A percentile compares a stretch with the other conserved stretches of the same genome.
Conservation (phyloP, 2,797 vertebrate genomes). For the Gambusia yucatana region DNA sequence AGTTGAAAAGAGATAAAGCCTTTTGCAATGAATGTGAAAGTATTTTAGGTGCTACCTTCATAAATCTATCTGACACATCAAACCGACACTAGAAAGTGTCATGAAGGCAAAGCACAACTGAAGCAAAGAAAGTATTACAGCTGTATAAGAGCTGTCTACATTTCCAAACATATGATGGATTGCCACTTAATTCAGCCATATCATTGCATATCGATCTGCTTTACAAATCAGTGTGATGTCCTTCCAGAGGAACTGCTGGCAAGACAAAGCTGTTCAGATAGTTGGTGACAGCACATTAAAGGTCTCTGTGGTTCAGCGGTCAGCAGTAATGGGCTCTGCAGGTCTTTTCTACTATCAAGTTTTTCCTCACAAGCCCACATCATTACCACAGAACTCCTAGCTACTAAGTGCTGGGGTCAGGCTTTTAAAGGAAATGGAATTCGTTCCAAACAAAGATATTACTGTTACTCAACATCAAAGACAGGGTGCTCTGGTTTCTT, state of each 20-base stretch:
- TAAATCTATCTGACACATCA: not conserved
- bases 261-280: conserved; percentile 55
- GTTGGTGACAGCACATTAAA: conserved; percentile 60
- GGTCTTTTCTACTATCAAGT: conserved; percentile 50
- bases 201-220: conserved; percentile 62
- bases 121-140: conserved; percentile 22
- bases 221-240: conserved; percentile 53
- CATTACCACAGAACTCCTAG: conserved; percentile 41
- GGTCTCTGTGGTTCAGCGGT: conserved; percentile 63
- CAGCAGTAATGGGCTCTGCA: conserved; percentile 63
- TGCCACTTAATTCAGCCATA: conserved; percentile 53
- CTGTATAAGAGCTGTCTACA: conserved; percentile 18
- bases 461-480: conserved; percentile 65
- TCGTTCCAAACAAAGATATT: conserved; percentile 64
- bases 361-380: conserved; percentile 41
- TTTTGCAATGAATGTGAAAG: not conserved
- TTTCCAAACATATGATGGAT: conserved; percentile 61
- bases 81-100: not conserved
- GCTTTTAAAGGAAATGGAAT: conserved; percentile 54
- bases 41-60: not conserved
- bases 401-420: conserved; percentile 31
- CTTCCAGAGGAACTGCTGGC: conserved; percentile 56
- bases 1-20: not conserved
- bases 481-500: conserved; percentile 23
- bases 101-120: conserved; percentile 31